These are phyloP conservation scores for Dryadula phaetusa DNA, from an alignment of 2,888 invertebrate genomes.

Conservation along the genomic window DNA sequence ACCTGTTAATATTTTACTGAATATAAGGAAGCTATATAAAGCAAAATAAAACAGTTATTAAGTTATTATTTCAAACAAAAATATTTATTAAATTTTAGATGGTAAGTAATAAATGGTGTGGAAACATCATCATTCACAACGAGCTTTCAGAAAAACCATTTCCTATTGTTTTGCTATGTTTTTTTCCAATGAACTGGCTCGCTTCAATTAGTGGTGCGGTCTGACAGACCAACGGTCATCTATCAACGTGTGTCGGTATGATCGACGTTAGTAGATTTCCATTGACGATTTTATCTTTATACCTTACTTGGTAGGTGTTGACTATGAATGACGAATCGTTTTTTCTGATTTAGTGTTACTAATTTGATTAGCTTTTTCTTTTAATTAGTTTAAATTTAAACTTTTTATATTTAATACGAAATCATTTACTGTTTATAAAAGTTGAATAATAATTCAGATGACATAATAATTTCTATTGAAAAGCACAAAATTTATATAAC, in stretches of 20 bases:
- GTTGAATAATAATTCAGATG: too few relatives aligned
- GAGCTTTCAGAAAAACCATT: constrained; percentile 32
- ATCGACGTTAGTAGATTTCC: constrained; percentile 38
- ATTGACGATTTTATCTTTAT: constrained; percentile 29
- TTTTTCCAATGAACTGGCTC: constrained; percentile 36
- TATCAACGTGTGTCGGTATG: constrained; percentile 41
- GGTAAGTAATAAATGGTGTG: constrained; percentile 17
- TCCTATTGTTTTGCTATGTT: constrained; percentile 39
- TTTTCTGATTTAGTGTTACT: background rate
- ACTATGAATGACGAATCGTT: background rate
- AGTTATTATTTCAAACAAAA: background rate
- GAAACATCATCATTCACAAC: constrained; percentile 34
- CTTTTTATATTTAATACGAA: too few relatives aligned
- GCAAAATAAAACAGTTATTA: background rate
- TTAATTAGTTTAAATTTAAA: background rate
- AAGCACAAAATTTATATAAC: too few relatives aligned
- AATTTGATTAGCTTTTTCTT: background rate
- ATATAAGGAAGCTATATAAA: too few relatives aligned
- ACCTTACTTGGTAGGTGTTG: constrained; percentile 5
- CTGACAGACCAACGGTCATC: constrained; percentile 42
- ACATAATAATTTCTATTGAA: too few relatives aligned
- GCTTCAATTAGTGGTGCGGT: constrained; percentile 37
- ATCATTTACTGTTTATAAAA: too few relatives aligned
- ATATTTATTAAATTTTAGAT: background rate
- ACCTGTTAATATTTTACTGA: too few relatives aligned